These are phyloP conservation scores for Lateolabrax maculatus DNA, from an alignment of 2,797 vertebrate species.

Conservation along the genomic window DNA sequence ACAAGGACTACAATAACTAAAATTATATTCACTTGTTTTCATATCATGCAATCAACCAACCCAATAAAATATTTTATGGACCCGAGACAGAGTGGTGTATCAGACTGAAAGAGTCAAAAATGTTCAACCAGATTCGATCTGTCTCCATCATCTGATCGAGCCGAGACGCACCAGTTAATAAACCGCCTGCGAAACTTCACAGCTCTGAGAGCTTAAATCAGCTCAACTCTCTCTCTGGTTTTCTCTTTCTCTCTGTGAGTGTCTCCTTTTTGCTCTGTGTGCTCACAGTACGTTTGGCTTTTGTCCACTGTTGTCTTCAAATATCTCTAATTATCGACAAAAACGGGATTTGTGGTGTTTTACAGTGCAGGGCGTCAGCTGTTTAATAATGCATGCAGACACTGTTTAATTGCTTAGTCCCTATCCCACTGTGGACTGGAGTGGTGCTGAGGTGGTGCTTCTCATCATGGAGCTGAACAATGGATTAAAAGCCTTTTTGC, in stretches of 20 bases:
- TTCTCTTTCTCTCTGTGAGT: neutral
- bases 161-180: slow-evolving; percentile 1
- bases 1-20: neutral
- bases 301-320: neutral
- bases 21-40: neutral
- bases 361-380: slow-evolving; percentile 1
- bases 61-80: neutral
- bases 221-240: neutral
- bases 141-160: slow-evolving; percentile 10
- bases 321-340: slow-evolving; percentile 16
- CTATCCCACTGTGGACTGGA: neutral
- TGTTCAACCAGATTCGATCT: neutral
- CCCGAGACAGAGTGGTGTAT: neutral
- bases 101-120: neutral
- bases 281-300: neutral
- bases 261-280: neutral
- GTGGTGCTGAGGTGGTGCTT: slow-evolving; percentile 2
- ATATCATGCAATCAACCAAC: neutral
- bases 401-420: slow-evolving; percentile 16
- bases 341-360: slow-evolving; percentile 13
- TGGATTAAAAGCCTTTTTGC: slow-evolving; percentile 8
- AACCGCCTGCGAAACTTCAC: slow-evolving; percentile 16
- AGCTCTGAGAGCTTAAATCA: neutral
- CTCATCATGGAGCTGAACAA: slow-evolving; percentile 21
- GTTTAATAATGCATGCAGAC: slow-evolving; percentile 35